phyloP scores from a whole-genome alignment of 2,888 invertebrate species.

The Leptopilina myrica region DNA sequence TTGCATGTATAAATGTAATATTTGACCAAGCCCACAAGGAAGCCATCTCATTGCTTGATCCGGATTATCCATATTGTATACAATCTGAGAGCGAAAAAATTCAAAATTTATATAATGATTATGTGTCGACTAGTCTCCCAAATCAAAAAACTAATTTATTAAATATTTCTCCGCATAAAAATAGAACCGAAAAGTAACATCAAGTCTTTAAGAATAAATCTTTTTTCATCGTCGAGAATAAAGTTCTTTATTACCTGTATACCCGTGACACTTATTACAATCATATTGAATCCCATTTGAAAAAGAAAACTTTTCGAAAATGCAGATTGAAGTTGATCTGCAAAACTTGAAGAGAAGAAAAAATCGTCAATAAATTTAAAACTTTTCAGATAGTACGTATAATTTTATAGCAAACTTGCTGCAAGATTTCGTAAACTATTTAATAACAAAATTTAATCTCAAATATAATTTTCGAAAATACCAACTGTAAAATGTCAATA shows the following conservation, averaged over 20 bases:
- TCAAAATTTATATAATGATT: too few relatives aligned
- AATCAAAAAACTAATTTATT: too few relatives aligned
- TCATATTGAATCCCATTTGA: conserved; percentile 31
- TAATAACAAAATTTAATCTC: too few relatives aligned
- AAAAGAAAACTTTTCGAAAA: conserved; percentile 31
- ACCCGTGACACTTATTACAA: conserved; percentile 22
- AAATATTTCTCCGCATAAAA: too few relatives aligned
- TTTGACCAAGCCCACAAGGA: not conserved
- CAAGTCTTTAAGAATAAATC: too few relatives aligned
- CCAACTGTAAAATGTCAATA: conserved; percentile 2
- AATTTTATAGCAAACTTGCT: too few relatives aligned
- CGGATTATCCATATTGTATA: conserved; percentile 1
- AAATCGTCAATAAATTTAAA: not conserved
- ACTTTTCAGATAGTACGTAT: too few relatives aligned
- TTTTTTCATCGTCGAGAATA: not conserved
- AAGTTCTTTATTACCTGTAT: conserved; percentile 19
- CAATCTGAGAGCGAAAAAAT: conserved; percentile 6
- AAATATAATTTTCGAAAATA: not conserved
- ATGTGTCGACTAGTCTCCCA: too few relatives aligned
- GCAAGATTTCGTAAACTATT: too few relatives aligned
- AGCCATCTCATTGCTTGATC: conserved; percentile 30
- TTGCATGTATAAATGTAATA: conserved; percentile 31
- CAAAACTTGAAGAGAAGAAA: not conserved
- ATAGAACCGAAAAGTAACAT: too few relatives aligned
- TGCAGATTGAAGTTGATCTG: conserved; percentile 15